These are phyloP conservation scores for Bufo gargarizans DNA, from an alignment of 2,113 vertebrate genomes.

Conservation along the genomic window DNA sequence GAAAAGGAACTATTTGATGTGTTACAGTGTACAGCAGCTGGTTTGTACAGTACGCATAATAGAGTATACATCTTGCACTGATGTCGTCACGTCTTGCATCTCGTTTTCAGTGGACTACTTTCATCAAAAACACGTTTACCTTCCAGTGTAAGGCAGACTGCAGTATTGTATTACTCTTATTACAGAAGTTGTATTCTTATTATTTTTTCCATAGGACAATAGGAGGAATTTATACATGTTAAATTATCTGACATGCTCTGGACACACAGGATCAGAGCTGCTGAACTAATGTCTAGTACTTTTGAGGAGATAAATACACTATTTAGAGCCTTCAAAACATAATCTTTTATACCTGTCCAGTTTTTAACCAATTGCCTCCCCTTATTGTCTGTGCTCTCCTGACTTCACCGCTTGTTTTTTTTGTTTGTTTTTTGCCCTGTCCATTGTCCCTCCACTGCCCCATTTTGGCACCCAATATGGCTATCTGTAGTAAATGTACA, in stretches of 20 bases:
- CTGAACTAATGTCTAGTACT: neutral
- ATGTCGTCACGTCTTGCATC: neutral
- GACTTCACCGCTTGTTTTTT: no score
- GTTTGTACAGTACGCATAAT: neutral
- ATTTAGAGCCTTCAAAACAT: no score
- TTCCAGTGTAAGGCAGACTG: neutral
- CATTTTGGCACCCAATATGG: no score
- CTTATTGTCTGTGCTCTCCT: no score
- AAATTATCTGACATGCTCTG: neutral
- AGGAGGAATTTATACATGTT: no score
- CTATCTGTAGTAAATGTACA: no score
- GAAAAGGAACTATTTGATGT: neutral
- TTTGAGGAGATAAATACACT: no score
- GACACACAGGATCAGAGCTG: neutral
- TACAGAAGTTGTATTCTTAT: neutral
- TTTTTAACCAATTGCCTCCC: no score
- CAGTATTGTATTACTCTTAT: neutral
- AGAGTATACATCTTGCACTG: slow-evolving; percentile 27
- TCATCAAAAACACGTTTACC: neutral
- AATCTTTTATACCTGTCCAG: no score
- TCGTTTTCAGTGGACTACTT: neutral
- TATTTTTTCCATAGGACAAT: no score
- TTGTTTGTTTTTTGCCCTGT: no score
- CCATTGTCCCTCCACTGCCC: no score
- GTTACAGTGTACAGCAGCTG: neutral